Base-by-base conservation (phyloP, 2,888 invertebrate genomes). In the Drosophila falleni region DNA sequence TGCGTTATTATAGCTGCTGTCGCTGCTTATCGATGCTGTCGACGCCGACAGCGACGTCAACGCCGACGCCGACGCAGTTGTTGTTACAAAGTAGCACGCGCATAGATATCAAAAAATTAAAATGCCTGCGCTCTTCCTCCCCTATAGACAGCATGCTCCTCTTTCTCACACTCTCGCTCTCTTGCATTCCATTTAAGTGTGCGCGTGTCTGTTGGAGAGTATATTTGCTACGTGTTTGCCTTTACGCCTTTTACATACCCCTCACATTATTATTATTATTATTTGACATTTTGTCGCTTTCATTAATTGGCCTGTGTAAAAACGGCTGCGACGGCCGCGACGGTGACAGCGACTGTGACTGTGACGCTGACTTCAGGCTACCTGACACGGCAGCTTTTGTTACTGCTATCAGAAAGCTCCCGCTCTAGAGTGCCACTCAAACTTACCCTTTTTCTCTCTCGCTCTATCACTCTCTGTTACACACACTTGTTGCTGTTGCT, bases 231-330 rank as follows among this genome's bases (percentile, higher is more conserved):
- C 66, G 77, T 77, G 67, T 63, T 59, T 80, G 78, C 59, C 46
- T 70, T 80, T 70, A 79, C 74, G 78, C 78, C 78, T 78, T 79
- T 79, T 80, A 84, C 76, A 77, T 77, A 77, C 77, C 77, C 80
- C 71, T 71, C 80, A 81, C 74, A 69, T 70, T 84, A 80, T 71
- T 63, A 84, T 80, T 80, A 74, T 66, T 66, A 81, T 80, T 79
- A 81, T 86, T 83, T 82, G 83, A 80, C 71, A 88, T 82, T 86
- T 88, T 84, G 83, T 88, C 87, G 84, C 87, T 73, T 78, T 87
- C 73, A 87, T 84, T 87, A 87, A 87, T 89, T 84, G 84, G 71
- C 78, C 62, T 71, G 84, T 77, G 83, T 86, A 77, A 84, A 80
- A 74, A 65, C 61, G 65, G 56, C 58, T 19, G 62, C 59, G 64